Base-by-base conservation (phyloP, 2,113 vertebrate species). In the Xiphophorus maculatus region DNA sequence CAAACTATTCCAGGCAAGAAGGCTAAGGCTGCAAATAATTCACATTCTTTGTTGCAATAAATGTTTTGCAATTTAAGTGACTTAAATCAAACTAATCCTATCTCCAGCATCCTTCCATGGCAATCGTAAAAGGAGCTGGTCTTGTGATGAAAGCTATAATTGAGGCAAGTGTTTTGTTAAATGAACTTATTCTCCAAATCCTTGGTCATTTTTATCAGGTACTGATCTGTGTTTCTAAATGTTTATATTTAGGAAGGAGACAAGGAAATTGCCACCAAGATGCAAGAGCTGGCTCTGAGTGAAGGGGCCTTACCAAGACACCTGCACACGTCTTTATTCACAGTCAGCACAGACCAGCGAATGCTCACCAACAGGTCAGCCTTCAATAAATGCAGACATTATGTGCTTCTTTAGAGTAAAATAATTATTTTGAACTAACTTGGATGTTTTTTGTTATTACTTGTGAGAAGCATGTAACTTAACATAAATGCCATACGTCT, bases 101-200 rank as follows among this genome's bases (percentile, higher is more conserved):
- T 30, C 88, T 91, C 9, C 85, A 99, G 98, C 98, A 99, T 86
- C 98, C 98, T 73, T 99, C 98, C 25, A 98, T 99, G 98, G 98
- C 98, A 27, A 98, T 99, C 87, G 95, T 99, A 73, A 99, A 99
- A 87, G 98, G 98, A 92, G 98, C 98, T 37, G 98, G 98, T 44
- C 93, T 99, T 87, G 97, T 99, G 82, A 99, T 99, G 98, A 99
- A 99, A 92, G 98, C 98, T 84, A 97, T 99, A 87, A 99, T 99
- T 92, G 98, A 99, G 97, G 98, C 98, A 91, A 95, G 93, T 7
- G 1, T 73, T 25, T 68, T 22, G 51, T 17, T 27, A 11, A 14
- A 14, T 69, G 22, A 11, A 63, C 4, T 29, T 10, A 27, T 29
- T 17, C 29, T 42, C 25, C 0, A 13, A 6, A 35, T 1, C 1